These are phyloP conservation scores for Aphodius granarius DNA, from an alignment of 2,888 invertebrate genomes.

Conservation along the genomic window DNA sequence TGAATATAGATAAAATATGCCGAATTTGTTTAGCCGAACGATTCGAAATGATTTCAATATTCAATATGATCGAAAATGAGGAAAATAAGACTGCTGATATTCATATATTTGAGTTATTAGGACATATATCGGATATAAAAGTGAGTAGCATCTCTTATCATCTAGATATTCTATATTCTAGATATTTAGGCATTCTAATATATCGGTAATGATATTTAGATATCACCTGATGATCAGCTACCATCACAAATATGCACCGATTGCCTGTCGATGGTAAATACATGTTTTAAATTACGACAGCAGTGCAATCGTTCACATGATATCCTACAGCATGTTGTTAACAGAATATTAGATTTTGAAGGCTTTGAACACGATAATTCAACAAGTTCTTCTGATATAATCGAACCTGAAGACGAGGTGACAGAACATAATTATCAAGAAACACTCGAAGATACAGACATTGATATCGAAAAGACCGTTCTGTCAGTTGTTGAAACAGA, in stretches of 20 bases:
- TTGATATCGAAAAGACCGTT: neutral
- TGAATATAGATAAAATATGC: constrained; percentile 39
- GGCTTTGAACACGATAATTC: neutral
- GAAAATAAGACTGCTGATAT: constrained; percentile 34
- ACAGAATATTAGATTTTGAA: constrained; percentile 26
- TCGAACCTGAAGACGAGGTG: neutral
- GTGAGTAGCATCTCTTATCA: too few species aligned
- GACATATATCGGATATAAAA: constrained; percentile 39
- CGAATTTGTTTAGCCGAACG: constrained; percentile 40
- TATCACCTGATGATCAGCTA: constrained; percentile 39
- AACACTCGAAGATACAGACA: constrained; percentile 17
- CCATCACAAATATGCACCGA: constrained; percentile 39
- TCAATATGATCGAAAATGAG: constrained; percentile 37
- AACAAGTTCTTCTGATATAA: neutral
- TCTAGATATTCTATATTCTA: too few species aligned
- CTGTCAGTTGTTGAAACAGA: neutral
- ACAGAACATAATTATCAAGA: neutral
- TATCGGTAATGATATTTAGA: constrained; percentile 27
- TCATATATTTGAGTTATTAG: constrained; percentile 40
- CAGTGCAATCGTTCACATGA: constrained; percentile 41
- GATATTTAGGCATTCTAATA: too few species aligned
- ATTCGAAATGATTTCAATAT: constrained; percentile 41
- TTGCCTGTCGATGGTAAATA: constrained; percentile 39
- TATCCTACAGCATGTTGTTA: constrained; percentile 37
- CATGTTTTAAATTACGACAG: constrained; percentile 39